Evolutionary conservation across 2,113 vertebrate genomes (phyloP), one percentile per base, ranked within the genome.

Genomic region (Leuciscus idus): DNA sequence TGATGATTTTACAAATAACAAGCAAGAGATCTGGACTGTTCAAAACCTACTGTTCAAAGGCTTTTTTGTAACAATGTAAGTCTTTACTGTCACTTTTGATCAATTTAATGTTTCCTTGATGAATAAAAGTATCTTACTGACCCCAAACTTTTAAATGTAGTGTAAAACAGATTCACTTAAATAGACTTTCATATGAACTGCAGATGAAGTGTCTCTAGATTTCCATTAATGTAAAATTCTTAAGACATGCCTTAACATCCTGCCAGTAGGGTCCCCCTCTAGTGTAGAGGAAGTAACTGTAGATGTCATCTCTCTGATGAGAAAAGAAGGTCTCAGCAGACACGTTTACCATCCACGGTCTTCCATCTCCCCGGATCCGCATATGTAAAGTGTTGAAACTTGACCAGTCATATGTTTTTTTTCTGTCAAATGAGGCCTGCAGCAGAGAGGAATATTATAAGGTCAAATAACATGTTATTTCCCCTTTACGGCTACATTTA

Each of bases 241-340:
- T 26, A 36, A 15, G n/a, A 33, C 70, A 6, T 90, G 97, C 98
- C 97, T 96, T 97, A 81, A 99, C 93, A n/a, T 99, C 97, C 83
- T 99, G 97, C 98, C 98, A 99, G 91, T 99, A 99, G 0, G 98
- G 98, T 0, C 98, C 98, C 17, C 98, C 98, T 19, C 96, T 94
- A 1, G 98, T 98, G 86, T 96, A 99, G 92, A 99, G 92, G 91
- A 99, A 99, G 88, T 99, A 99, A 89, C 89, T 96, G 93, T 98
- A 98, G 2, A 98, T 89, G 76, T 98, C 97, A n/a, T 97, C 94
- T 86, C 93, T 95, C 33, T 94, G 94, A 86, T 97, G 96, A 19
- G 95, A 89, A 89, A 95, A 95, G 90, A 95, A 97, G 0, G 92
- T 96, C 52, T 97, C 95, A 21, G 94, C 50, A 7, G 81, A 93